A percentile compares a stretch with the other conserved stretches of the same genome.
phyloP scores from a whole-genome alignment of 2,888 invertebrate species.

The Drosophila monieri region DNA sequence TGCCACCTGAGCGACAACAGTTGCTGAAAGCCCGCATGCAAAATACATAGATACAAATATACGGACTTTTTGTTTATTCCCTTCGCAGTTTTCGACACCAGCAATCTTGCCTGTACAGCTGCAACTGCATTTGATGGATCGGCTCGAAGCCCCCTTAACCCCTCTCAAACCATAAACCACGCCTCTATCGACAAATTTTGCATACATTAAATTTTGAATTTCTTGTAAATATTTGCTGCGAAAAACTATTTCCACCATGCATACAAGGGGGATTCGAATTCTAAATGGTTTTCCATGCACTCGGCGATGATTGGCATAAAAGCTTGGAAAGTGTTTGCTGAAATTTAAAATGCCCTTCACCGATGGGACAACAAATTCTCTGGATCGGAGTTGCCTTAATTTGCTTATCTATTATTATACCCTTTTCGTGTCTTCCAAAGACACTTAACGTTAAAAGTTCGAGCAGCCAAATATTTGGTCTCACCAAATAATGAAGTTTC shows the following conservation, averaged over 20 bases:
- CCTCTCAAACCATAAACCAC: slow-evolving; percentile 24
- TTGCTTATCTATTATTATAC: neutral
- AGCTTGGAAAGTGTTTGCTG: slow-evolving; percentile 10
- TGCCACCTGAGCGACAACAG: slow-evolving; percentile 60
- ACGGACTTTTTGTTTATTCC: slow-evolving; percentile 17
- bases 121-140: slow-evolving; percentile 61
- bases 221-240: slow-evolving; percentile 50
- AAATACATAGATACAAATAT: slow-evolving; percentile 56
- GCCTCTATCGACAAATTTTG: slow-evolving; percentile 53
- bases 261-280: slow-evolving; percentile 36
- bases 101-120: slow-evolving; percentile 39
- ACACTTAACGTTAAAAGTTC: neutral
- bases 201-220: slow-evolving; percentile 64
- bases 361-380: no score
- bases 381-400: neutral
- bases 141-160: slow-evolving; percentile 44
- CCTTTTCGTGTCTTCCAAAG: neutral
- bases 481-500: neutral
- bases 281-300: slow-evolving; percentile 22
- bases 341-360: no score
- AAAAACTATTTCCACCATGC: slow-evolving; percentile 28
- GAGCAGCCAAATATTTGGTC: neutral
- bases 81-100: slow-evolving; percentile 3
- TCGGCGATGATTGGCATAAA: slow-evolving; percentile 14
- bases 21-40: slow-evolving; percentile 63